Conservation (phyloP, 2,113 vertebrate species). For the Sinocyclocheilus anshuiensis region DNA sequence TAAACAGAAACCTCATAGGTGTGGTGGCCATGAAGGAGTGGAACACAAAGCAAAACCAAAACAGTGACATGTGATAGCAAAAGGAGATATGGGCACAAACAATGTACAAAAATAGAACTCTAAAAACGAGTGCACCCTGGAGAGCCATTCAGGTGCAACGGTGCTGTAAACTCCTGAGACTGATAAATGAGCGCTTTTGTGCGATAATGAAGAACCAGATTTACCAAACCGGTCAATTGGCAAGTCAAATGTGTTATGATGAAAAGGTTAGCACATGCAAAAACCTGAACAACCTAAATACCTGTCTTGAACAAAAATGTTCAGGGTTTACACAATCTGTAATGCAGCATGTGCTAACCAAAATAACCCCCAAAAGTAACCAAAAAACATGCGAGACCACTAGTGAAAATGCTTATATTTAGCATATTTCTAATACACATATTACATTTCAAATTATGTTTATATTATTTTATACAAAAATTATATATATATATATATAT, state of each 20-base stretch:
- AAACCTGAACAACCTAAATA: slow-evolving; percentile 19
- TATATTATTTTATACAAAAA: neutral
- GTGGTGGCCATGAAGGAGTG: slow-evolving; percentile 30
- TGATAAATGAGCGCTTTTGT: slow-evolving; percentile 14
- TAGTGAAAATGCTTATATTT: neutral
- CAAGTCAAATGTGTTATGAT: slow-evolving; percentile 38
- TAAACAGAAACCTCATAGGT: slow-evolving; percentile 46
- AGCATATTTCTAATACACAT: neutral
- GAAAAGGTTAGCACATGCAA: slow-evolving; percentile 38
- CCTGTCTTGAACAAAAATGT: neutral
- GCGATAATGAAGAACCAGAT: neutral
- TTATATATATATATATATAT: no score
- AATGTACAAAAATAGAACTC: slow-evolving; percentile 63
- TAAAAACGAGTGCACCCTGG: slow-evolving; percentile 19
- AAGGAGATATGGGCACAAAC: slow-evolving; percentile 52
- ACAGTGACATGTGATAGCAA: slow-evolving; percentile 63
- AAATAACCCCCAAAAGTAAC: neutral
- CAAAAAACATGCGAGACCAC: neutral
- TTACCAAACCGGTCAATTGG: slow-evolving; percentile 32
- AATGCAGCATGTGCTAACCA: neutral
- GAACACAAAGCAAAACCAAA: slow-evolving; percentile 61
- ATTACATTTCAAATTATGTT: neutral
- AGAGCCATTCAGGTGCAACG: slow-evolving; percentile 9
- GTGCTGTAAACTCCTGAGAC: neutral
- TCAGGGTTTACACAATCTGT: neutral